Evolutionary conservation across 2,113 vertebrate genomes (phyloP), one percentile per base, ranked within the genome.

Genomic region (Siphamia tubifer): DNA sequence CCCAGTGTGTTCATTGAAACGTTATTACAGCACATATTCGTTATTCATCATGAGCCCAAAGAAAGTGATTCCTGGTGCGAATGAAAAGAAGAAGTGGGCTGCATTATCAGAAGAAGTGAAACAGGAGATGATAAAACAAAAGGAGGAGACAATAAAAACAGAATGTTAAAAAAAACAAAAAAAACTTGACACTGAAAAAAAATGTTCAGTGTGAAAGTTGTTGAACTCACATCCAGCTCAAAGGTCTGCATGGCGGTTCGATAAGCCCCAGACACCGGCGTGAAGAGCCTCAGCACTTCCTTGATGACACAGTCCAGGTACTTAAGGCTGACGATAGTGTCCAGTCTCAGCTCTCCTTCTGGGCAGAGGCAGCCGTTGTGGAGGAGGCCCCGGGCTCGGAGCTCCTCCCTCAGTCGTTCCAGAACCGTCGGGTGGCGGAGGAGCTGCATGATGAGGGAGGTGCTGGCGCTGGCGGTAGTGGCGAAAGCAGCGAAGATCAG

Each of bases 301-400:
- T 99, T 99, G 90, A 99, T 97, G 88, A 99, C 95, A 0, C 98
- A 99, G 91, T 98, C 98, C 88, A 99, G 92, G 92, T 99, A 99
- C 71, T 92, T 94, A 20, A 99, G 94, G 64, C 93, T 82, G 19
- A 71, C 83, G 64, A 99, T 93, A 10, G 81, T 95, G 85, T 96
- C 95, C 0, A 98, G 92, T 3, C 92, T 91, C 49, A 98, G 92
- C 8, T 94, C 92, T 1, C 93, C 95, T 64, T 96, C 96, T 0
- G 86, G 84, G 19, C 94, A 96, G 61, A 95, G 92, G 81, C 98
- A 96, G 80, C 96, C 95, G 0, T 96, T 94, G 60, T 97, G 96
- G 11, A 98, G 92, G 65, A 98, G 92, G 4, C 96, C 96, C 3
- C 93, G 87, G 69, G 81, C 81, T 7, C 95, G 87, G 73, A 99